These are phyloP conservation scores for Plagiodera versicolora DNA, from an alignment of 2,888 invertebrate genomes.

Conservation along the genomic window DNA sequence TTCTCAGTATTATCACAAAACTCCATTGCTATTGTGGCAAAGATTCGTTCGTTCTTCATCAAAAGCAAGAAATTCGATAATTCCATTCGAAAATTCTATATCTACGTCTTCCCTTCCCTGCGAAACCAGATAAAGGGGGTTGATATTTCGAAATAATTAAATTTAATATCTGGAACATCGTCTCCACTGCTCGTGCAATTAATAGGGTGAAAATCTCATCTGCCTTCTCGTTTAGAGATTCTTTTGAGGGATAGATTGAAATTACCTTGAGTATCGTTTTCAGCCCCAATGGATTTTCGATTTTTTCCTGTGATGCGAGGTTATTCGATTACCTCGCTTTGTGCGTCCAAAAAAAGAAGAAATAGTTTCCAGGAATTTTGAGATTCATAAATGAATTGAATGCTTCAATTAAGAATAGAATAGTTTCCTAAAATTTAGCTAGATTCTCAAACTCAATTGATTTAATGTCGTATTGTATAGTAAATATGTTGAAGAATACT, in stretches of 20 bases:
- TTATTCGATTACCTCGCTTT: too few species aligned
- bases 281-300: too few species aligned
- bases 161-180: neutral
- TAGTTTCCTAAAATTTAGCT: too few species aligned
- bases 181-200: neutral
- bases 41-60: neutral
- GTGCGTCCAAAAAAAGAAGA: too few species aligned
- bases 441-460: too few species aligned
- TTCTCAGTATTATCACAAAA: neutral
- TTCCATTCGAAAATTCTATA: neutral
- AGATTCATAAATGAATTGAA: too few species aligned
- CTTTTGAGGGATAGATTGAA: neutral
- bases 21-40: neutral
- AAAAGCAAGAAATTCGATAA: neutral
- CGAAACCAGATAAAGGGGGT: neutral
- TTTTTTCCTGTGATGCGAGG: too few species aligned
- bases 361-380: too few species aligned
- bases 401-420: too few species aligned
- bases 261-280: neutral
- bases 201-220: neutral
- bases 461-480: too few species aligned
- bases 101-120: neutral
- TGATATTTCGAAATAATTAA: neutral
- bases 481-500: too few species aligned
- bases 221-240: neutral